Percentiles rank a stretch among this genome's conserved stretches.
phyloP scores from a whole-genome alignment of 2,888 invertebrate species.

The Drosophila rubida region DNA sequence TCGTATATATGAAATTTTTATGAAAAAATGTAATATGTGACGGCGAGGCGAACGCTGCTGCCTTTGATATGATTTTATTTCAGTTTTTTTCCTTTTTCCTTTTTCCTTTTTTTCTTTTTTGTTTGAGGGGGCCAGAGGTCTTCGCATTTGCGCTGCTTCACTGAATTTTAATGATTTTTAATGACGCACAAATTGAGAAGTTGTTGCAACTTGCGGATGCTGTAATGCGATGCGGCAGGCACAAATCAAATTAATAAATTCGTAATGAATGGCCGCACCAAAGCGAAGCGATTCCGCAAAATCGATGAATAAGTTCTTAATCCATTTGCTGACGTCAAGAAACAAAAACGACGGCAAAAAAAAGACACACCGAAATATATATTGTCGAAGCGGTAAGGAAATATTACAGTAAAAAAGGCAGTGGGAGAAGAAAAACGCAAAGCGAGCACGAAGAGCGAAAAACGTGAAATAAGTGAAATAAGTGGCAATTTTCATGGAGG shows the following conservation, averaged over 20 bases:
- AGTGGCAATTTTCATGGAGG: slow-evolving; percentile 55
- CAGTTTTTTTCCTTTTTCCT: no score
- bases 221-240: slow-evolving; percentile 19
- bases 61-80: slow-evolving; percentile 51
- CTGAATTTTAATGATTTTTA: slow-evolving; percentile 75
- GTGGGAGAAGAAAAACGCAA: background rate
- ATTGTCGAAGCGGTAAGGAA: background rate
- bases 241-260: slow-evolving; percentile 74
- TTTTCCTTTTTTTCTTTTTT: no score
- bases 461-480: slow-evolving; percentile 41
- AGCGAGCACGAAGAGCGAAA: background rate
- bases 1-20: slow-evolving; percentile 52
- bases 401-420: background rate
- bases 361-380: background rate
- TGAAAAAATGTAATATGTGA: slow-evolving; percentile 53
- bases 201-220: slow-evolving; percentile 17
- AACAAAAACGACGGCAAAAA: background rate
- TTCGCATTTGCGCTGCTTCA: slow-evolving; percentile 65
- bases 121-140: slow-evolving; percentile 66
- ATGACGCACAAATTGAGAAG: slow-evolving; percentile 42
- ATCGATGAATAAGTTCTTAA: slow-evolving; percentile 71
- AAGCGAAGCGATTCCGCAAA: slow-evolving; percentile 28
- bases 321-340: slow-evolving; percentile 62
- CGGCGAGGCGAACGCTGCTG: slow-evolving; percentile 3
- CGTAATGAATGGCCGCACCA: slow-evolving; percentile 43